phyloP scores from a whole-genome alignment of 2,113 vertebrate genomes.

The Tyrannus savana region DNA sequence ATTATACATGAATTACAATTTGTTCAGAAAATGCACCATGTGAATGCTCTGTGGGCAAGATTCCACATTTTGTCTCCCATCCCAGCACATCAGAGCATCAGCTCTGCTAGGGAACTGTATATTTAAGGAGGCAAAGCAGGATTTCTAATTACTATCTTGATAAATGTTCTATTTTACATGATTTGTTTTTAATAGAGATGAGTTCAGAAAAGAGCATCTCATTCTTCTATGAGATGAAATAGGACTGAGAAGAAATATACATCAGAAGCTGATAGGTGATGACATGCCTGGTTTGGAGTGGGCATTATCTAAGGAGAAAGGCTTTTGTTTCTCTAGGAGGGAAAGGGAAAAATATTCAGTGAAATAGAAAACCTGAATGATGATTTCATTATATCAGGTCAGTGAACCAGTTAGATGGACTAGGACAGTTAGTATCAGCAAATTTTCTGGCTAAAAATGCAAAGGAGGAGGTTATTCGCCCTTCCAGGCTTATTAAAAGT shows the following conservation, averaged over 20 bases:
- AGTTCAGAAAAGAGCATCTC: not conserved
- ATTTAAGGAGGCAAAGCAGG: not conserved
- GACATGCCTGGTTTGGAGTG: not conserved
- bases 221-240: not conserved
- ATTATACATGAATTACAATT: not conserved
- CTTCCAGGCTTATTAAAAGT: not conserved
- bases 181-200: not conserved
- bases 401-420: not conserved
- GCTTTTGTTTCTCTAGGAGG: not conserved
- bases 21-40: not conserved
- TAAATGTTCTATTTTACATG: not conserved
- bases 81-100: not conserved
- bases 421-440: not conserved
- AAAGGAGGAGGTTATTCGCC: slow-evolving; percentile 8
- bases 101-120: not conserved
- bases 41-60: not conserved
- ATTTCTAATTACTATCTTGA: not conserved
- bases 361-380: slow-evolving; percentile 32
- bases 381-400: slow-evolving; percentile 30
- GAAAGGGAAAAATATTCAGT: not conserved
- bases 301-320: not conserved
- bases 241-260: not conserved
- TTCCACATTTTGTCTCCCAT: not conserved
- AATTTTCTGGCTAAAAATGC: not conserved
- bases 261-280: not conserved